Conservation (phyloP, 1,140 invertebrate species). For the Triops longicaudatus region DNA sequence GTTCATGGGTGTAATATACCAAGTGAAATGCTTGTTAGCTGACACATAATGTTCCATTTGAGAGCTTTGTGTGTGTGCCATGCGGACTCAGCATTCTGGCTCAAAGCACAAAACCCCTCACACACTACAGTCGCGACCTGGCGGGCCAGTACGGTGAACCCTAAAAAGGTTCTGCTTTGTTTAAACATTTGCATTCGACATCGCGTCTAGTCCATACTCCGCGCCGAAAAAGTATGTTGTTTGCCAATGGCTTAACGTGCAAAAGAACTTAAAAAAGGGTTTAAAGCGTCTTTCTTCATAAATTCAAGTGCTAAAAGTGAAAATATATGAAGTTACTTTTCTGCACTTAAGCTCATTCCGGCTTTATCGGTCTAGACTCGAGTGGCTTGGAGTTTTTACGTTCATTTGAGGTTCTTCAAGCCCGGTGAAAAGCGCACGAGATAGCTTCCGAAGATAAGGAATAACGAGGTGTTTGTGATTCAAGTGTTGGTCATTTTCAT, state of each 20-base stretch:
- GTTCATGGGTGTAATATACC: slow-evolving; percentile 7
- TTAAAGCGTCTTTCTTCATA: background rate
- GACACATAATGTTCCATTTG: slow-evolving; percentile 11
- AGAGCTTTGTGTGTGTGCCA: background rate
- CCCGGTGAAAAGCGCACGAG: too few species aligned
- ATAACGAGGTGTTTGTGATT: too few species aligned
- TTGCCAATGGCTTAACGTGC: background rate
- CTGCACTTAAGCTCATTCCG: background rate
- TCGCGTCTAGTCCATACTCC: background rate
- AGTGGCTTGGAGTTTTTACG: background rate
- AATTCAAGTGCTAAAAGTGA: slow-evolving; percentile 3
- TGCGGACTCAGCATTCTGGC: slow-evolving; percentile 9
- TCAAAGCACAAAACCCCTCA: background rate
- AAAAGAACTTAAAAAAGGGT: background rate
- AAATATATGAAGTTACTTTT: background rate
- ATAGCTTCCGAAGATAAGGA: too few species aligned
- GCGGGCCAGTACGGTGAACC: background rate
- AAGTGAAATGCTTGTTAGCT: slow-evolving; percentile 15
- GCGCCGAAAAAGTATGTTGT: background rate
- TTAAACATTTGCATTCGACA: background rate
- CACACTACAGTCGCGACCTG: background rate
- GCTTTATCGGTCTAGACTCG: background rate
- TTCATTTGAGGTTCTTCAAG: too few species aligned
- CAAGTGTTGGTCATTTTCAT: too few species aligned
- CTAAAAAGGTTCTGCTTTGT: background rate